Evolutionary conservation across 2,113 vertebrate genomes (phyloP), one percentile per base, ranked within the genome.

Genomic region (Serranochromis macrocephalus): DNA sequence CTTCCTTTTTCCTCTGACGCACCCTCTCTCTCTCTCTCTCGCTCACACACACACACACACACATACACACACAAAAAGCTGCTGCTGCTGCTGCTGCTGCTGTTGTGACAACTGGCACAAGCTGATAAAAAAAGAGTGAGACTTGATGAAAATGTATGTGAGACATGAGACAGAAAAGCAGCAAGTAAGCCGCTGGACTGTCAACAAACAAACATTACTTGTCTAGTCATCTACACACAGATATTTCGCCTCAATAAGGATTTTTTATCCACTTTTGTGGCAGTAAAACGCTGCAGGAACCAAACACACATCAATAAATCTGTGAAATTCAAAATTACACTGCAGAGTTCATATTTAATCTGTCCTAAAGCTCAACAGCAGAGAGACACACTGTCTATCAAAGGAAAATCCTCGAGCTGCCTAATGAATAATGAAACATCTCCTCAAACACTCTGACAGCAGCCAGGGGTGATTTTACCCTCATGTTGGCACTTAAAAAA

Each of bases 1-100:
- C 94, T 95, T 95, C 94, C 94, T 95, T 88, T 95, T 95, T 95
- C 93, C 92, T 93, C 91, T 94, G 91, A 92, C 94, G 91, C 94
- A 92, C 85, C 89, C 87, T 91, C 66, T 88, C 57, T 66, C 42
- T 68, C 31, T 31, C 71, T 17, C 66, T 1, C 81, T 53, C 68
- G 3, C 80, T 24, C 45, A 47, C 80, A 90, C 55, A 85, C 36
- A 58, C 9, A 47, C 53, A 86, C 16, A 85, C 51, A 87, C 51
- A 90, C 13, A 75, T 3, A 80, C 42, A 42, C n/a, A 53, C 71
- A 87, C 1, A 88, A 58, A 89, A 85, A 17, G 80, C 17, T 78
- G 79, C 31, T 84, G 80, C 73, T 66, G 79, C 16, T 73, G 66
- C 26, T 80, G 71, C 82, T 84, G 82, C 53, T 57, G 42, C 75